A percentile compares a stretch with the other conserved stretches of the same genome.
Evolutionary conservation across 2,888 invertebrate genomes (phyloP).

Genomic region (Xylota sylvarum): DNA sequence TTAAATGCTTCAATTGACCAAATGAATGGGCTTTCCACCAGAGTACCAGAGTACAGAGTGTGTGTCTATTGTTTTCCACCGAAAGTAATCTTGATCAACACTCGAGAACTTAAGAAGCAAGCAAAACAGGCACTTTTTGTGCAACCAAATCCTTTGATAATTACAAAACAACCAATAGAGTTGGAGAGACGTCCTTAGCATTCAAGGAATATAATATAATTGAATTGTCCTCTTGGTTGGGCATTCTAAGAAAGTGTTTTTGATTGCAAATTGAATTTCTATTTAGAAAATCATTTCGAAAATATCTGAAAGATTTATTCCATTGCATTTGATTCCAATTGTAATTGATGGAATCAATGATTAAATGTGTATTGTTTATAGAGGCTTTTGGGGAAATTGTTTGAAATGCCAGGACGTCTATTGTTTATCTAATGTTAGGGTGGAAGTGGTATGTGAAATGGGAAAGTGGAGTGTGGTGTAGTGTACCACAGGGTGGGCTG

Average conservation of each 20-base stretch:
- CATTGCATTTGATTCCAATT: constrained; percentile 8
- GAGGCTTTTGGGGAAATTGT: background rate
- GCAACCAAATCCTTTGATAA: constrained; percentile 26
- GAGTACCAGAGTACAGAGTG: constrained; percentile 2
- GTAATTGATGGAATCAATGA: constrained; percentile 21
- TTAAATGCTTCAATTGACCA: constrained; percentile 42
- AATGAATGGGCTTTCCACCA: constrained; percentile 1
- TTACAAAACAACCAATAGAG: constrained; percentile 34
- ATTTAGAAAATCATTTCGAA: constrained; percentile 17
- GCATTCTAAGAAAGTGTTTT: constrained; percentile 28
- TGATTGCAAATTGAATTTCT: constrained; percentile 13
- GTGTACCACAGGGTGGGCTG: background rate
- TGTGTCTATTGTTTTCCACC: background rate
- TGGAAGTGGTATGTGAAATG: background rate
- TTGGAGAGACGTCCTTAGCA: background rate
- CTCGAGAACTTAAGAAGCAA: background rate
- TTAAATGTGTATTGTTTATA: background rate
- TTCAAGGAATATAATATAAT: constrained; percentile 15
- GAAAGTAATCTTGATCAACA: constrained; percentile 25
- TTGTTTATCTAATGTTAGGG: background rate
- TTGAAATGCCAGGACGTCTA: background rate
- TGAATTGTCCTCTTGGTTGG: constrained; percentile 32
- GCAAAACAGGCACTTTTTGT: constrained; percentile 4
- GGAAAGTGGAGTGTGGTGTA: background rate
- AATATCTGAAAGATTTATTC: constrained; percentile 3